These are phyloP conservation scores for Nemoura dubitans DNA, from an alignment of 2,888 invertebrate genomes.

Conservation along the genomic window DNA sequence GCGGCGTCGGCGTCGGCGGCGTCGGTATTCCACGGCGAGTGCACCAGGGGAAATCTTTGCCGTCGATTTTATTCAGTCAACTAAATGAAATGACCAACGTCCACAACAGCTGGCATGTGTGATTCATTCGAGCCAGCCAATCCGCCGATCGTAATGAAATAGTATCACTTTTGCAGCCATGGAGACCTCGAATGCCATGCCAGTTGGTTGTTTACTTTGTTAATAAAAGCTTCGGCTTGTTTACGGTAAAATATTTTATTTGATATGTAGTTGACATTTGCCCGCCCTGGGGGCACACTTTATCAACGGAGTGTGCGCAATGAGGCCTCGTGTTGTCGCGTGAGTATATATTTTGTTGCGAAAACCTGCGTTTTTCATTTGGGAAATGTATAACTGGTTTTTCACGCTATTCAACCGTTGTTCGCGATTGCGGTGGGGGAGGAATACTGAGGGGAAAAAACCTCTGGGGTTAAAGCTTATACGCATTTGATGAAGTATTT, in stretches of 20 bases:
- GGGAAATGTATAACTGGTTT: constrained; percentile 3
- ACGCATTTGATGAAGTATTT: neutral
- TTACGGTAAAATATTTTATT: neutral
- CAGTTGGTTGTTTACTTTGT: neutral
- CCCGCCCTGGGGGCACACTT: neutral
- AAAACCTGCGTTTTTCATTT: neutral
- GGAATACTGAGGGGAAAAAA: neutral
- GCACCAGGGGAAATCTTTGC: constrained; percentile 10
- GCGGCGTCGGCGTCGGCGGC: neutral
- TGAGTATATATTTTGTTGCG: neutral
- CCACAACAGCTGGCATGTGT: neutral
- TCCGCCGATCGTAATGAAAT: neutral
- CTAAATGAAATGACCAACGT: constrained; percentile 35
- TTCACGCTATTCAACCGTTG: neutral
- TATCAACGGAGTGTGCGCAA: neutral
- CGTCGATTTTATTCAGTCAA: constrained; percentile 12
- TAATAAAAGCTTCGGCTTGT: constrained; percentile 4
- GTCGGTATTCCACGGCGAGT: neutral
- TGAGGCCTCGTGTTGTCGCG: neutral
- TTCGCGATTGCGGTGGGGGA: neutral
- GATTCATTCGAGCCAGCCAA: constrained; percentile 9
- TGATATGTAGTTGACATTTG: neutral
- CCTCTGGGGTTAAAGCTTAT: neutral
- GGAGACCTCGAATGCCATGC: neutral
- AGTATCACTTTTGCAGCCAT: neutral